Evolutionary conservation across 35 echinoderm and acorn worm genomes (phyloP).

Genomic region (Lytechinus pictus): DNA sequence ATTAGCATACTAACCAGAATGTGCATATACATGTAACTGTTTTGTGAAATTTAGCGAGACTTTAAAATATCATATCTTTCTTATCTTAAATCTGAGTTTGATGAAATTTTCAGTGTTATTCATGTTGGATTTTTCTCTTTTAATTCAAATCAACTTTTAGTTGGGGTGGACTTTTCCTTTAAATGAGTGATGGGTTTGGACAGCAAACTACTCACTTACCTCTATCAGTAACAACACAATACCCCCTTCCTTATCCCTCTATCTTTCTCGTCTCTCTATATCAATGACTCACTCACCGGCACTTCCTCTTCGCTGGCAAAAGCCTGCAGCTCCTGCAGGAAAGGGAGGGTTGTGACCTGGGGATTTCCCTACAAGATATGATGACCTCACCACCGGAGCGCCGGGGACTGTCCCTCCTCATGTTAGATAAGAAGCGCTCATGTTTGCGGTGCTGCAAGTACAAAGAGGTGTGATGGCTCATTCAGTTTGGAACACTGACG

Average conservation of each 20-base stretch:
- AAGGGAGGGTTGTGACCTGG: conserved; percentile 35
- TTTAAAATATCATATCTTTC: too few species aligned
- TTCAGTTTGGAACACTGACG: background rate
- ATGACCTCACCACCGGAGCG: conserved; percentile 16
- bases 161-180: too few species aligned
- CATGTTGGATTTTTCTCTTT: too few species aligned
- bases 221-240: background rate
- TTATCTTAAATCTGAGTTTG: too few species aligned
- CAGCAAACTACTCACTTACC: too few species aligned
- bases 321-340: conserved; percentile 65
- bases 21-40: too few species aligned
- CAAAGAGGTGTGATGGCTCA: background rate
- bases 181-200: too few species aligned
- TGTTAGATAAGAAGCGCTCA: background rate
- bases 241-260: background rate
- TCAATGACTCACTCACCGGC: conserved; percentile 58
- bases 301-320: conserved; percentile 73
- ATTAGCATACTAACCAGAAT: too few species aligned
- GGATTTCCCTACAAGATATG: conserved; percentile 62
- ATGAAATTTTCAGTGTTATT: too few species aligned
- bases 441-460: conserved; percentile 40
- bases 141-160: too few species aligned
- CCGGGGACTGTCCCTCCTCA: background rate
- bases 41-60: too few species aligned
- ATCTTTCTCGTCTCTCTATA: background rate